phyloP scores from a whole-genome alignment of 2,888 invertebrate genomes.

The Athalia cordata region DNA sequence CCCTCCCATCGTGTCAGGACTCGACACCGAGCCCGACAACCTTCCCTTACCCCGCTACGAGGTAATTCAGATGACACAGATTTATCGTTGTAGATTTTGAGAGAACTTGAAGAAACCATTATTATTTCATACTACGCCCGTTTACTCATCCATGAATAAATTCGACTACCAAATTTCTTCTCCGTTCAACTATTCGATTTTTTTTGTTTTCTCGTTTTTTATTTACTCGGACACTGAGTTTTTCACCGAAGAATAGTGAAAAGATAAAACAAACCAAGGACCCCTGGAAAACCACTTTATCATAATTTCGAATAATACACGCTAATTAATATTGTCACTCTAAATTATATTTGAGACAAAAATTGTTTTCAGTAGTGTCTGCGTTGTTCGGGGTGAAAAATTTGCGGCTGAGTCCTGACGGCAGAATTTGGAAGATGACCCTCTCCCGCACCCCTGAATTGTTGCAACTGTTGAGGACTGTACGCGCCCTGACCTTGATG shows the following conservation, averaged over 20 bases:
- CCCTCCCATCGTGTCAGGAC: background rate
- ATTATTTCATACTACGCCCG: background rate
- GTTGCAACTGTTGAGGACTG: constrained; percentile 41
- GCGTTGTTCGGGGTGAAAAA: constrained; percentile 30
- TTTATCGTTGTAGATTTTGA: constrained; percentile 38
- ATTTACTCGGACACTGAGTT: no score
- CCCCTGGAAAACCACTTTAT: no score
- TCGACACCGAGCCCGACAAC: background rate
- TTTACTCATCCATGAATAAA: constrained; percentile 7
- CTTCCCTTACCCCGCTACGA: constrained; percentile 3
- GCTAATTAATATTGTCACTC: no score
- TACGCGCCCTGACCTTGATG: constrained; percentile 42
- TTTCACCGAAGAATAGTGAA: no score
- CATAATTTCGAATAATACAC: no score
- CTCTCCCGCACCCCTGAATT: background rate
- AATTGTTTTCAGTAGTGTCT: no score
- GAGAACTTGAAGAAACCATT: constrained; percentile 12
- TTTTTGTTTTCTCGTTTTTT: no score
- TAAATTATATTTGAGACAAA: no score
- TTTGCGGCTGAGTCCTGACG: constrained; percentile 39
- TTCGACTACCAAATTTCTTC: no score
- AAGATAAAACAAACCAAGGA: no score
- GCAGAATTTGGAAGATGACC: constrained; percentile 52
- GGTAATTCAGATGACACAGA: constrained; percentile 40
- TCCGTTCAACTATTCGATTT: no score